A percentile compares a stretch with the other conserved stretches of the same genome.
Evolutionary conservation across 2,113 vertebrate genomes (phyloP).

Genomic region (Serinus canaria): DNA sequence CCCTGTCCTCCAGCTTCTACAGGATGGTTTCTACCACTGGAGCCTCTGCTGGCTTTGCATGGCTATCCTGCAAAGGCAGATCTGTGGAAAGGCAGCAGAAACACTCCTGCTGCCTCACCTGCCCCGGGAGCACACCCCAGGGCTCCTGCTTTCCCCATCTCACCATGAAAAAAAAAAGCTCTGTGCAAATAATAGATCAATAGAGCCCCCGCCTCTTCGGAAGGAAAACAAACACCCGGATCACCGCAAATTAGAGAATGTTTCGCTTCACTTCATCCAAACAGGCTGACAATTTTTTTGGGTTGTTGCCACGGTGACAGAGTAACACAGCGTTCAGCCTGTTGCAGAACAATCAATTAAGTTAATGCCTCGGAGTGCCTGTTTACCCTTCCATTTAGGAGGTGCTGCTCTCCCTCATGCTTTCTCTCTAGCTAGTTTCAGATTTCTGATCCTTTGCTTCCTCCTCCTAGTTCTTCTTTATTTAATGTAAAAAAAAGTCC

Average conservation of each 20-base stretch:
- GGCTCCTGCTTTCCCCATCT: neutral
- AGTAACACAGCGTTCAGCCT: slow-evolving; percentile 83
- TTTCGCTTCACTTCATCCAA: slow-evolving; percentile 88
- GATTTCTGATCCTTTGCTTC: slow-evolving; percentile 17
- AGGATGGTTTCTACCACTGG: neutral
- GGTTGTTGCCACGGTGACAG: slow-evolving; percentile 85
- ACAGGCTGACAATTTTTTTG: slow-evolving; percentile 82
- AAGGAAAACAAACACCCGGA: slow-evolving; percentile 73
- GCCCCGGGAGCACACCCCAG: neutral
- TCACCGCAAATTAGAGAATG: slow-evolving; percentile 85
- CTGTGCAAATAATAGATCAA: slow-evolving; percentile 65
- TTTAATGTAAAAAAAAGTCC: neutral
- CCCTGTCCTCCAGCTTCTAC: neutral
- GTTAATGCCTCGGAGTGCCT: slow-evolving; percentile 76
- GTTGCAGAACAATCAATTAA: slow-evolving; percentile 91
- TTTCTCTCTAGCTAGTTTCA: slow-evolving; percentile 8
- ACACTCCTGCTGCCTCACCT: neutral
- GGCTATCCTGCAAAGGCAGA: neutral
- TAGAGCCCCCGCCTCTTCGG: slow-evolving; percentile 58
- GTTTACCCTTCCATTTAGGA: slow-evolving; percentile 75
- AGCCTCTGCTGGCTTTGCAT: neutral
- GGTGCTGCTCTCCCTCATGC: slow-evolving; percentile 12
- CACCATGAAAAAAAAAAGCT: neutral
- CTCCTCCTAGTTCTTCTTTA: neutral
- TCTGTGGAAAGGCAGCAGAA: neutral